These are phyloP conservation scores for Acrocera orbiculus DNA, from an alignment of 2,888 invertebrate species.

Conservation along the genomic window DNA sequence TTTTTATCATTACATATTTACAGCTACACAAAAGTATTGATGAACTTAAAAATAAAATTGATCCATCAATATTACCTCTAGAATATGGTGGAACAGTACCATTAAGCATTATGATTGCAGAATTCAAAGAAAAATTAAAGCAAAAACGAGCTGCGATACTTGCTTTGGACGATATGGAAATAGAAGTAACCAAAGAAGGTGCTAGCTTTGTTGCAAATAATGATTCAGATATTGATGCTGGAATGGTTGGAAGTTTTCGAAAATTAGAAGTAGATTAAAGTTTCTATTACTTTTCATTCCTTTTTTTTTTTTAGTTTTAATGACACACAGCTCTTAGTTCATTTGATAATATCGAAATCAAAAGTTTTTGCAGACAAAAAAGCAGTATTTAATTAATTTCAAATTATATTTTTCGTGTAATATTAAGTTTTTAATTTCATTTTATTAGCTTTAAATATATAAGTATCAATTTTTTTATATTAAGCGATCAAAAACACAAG, in stretches of 20 bases:
- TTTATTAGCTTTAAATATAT: too few species aligned
- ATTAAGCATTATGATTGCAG: slow-evolving; percentile 61
- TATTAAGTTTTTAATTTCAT: too few species aligned
- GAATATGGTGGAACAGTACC: slow-evolving; percentile 80
- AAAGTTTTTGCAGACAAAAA: too few species aligned
- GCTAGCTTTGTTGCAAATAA: slow-evolving; percentile 38
- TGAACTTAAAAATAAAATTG: slow-evolving; percentile 51
- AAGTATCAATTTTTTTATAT: too few species aligned
- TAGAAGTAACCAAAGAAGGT: slow-evolving; percentile 41
- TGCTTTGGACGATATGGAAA: slow-evolving; percentile 56
- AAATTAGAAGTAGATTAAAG: slow-evolving; percentile 66
- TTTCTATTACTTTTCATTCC: too few species aligned
- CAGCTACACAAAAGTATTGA: slow-evolving; percentile 59
- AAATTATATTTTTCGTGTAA: too few species aligned
- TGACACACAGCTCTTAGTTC: too few species aligned
- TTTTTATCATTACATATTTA: slow-evolving; percentile 14
- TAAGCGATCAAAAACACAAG: too few species aligned
- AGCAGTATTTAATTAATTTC: too few species aligned
- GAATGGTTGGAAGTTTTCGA: slow-evolving; percentile 66
- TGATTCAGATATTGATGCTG: slow-evolving; percentile 50
- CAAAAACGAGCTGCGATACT: slow-evolving; percentile 46
- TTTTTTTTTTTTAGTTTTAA: too few species aligned
- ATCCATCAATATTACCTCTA: slow-evolving; percentile 60
- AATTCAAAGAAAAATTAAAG: slow-evolving; percentile 45
- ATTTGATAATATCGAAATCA: too few species aligned